Evolutionary conservation across 2,888 invertebrate genomes (phyloP), one percentile per base, ranked within the genome.

Genomic region (Ichneumoninae sp.): DNA sequence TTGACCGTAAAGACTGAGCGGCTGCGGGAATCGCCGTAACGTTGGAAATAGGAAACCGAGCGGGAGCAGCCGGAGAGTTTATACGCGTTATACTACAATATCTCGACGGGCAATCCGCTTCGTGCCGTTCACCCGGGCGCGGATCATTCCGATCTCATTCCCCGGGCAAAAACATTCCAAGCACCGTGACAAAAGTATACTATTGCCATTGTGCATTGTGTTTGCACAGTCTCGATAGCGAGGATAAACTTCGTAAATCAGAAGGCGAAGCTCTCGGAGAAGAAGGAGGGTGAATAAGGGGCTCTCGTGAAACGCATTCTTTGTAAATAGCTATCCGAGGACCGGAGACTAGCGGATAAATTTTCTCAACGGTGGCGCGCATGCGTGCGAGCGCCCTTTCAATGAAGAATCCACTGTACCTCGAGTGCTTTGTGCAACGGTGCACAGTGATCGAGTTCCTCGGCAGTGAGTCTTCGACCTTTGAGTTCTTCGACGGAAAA

Each of bases 1-100:
- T 89, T 85, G 82, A 86, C 85, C 87, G 86, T 88, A 89, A 89
- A 88, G 86, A 88, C 82, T 80, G 81, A 83, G 84, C 77, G 69
- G 71, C 36, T 44, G 72, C 74, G 68, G 44, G 47, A 70, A 77
- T 80, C 80, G 83, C 62, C 68, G 78, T 70, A 78, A 84, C 84
- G 16, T 78, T 66, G 16, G 22, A 68, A 66, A 71, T 57, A 7
- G 62, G 60, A 77, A 71, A 77, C 50, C 30, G 72, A 40, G 60
- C 79, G 30, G 47, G 50, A 36, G 68, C 57, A 33, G 81, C 80
- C 30, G 54, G 57, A 70, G 72, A 70, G 72, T 44, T 83, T 83
- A 76, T 76, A 52, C 76, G 71, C 57, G 70, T 30, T 72, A 77
- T 72, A 68, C 77, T 82, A 81, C 44, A 44, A 44, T 44, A 44